Conservation (phyloP, 2,797 vertebrate genomes). For the Tapera naevia region DNA sequence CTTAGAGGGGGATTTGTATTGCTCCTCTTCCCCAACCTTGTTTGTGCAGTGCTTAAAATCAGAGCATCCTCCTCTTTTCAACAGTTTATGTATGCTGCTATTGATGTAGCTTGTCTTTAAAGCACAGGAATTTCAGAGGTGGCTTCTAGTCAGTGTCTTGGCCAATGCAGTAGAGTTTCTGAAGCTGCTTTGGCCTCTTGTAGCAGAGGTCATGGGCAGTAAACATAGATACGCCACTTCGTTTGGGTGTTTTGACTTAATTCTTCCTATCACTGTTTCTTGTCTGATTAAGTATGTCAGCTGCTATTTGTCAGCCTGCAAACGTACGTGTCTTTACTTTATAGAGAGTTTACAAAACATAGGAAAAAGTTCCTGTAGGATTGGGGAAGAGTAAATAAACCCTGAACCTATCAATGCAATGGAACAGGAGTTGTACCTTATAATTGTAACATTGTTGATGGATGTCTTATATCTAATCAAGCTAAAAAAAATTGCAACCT, state of each 20-base stretch:
- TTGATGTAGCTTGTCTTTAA: neutral
- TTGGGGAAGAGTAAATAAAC: neutral
- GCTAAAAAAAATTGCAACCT: neutral
- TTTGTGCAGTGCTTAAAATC: neutral
- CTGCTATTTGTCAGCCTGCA: neutral
- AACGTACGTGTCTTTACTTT: neutral
- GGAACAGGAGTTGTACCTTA: neutral
- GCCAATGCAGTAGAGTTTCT: neutral
- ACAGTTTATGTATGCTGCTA: neutral
- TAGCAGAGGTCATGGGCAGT: neutral
- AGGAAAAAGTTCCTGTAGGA: neutral
- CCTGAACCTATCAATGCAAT: neutral
- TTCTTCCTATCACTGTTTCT: neutral
- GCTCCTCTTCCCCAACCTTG: neutral
- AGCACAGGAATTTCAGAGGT: neutral
- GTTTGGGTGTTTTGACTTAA: neutral
- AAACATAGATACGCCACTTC: rapidly evolving
- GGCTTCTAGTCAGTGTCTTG: neutral
- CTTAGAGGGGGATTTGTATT: neutral
- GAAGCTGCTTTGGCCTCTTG: neutral
- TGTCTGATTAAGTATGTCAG: neutral
- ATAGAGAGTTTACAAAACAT: neutral
- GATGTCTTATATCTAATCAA: neutral
- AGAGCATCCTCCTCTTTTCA: neutral
- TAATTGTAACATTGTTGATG: neutral